Evolutionary conservation across 1,140 invertebrate genomes (phyloP), one percentile per base, ranked within the genome.

Genomic region (Homalodisca vitripennis): DNA sequence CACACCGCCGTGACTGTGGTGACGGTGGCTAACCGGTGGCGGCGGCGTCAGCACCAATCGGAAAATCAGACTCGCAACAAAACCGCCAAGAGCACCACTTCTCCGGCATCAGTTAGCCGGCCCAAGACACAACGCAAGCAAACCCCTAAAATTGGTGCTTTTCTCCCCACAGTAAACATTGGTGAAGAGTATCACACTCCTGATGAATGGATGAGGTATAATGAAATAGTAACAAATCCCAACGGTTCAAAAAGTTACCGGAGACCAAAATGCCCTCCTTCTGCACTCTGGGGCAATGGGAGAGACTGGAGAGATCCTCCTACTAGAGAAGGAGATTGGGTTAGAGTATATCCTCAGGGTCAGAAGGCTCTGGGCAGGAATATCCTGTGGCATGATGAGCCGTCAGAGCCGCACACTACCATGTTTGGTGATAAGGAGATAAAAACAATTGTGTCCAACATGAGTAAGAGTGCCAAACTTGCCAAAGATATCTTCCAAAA

Each of bases 291-390:
- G 86, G 84, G 86, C 26, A 87, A 88, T 75, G 86, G 86, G 2
- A 78, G 79, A 34, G 83, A 88, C 69, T 88, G 87, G 87, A 79
- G 78, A 20, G 76, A 77, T 63, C 80, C 85, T 0, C 81, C 79
- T n/a, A 75, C 76, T 12, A 76, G 76, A 26, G 85, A 86, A 74
- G 87, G 87, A 2, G 84, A 84, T 26, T 88, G 87, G 87, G 80
- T 86, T 20, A 76, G 86, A 65, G 79, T 86, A n/a, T 87, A 82
- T 78, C 87, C 87, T 26, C 70, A 81, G 27, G 55, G 70, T 1
- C 22, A 41, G 10, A 51, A 68, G 32, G 20, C 57, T 48, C 24
- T 68, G 12, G 67, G 51, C 48, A 51, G 64, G 27, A 46, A 41
- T 48, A 51, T 41, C 0, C 26, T 69, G 17, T 69, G 68, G 68